Percentiles rank a stretch among this genome's conserved stretches.
These are phyloP conservation scores for Eufriesea mexicana DNA, from an alignment of 1,140 invertebrate genomes.

Conservation along the genomic window DNA sequence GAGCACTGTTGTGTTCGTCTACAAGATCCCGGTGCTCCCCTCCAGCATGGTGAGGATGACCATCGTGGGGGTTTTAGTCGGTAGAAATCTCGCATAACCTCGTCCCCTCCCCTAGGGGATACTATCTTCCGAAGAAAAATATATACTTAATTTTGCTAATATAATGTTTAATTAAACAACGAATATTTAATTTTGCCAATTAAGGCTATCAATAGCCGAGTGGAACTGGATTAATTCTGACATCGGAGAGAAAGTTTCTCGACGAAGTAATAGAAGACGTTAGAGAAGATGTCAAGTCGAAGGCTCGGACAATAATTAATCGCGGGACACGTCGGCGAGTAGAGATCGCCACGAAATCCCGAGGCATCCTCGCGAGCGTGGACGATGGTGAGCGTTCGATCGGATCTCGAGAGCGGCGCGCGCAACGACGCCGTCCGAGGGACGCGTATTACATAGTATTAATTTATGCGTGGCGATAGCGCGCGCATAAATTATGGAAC, in stretches of 20 bases:
- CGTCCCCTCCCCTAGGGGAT: too few species aligned
- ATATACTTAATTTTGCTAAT: too few species aligned
- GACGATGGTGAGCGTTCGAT: slow-evolving; percentile 53
- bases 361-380: slow-evolving; percentile 23
- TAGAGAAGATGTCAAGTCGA: background rate
- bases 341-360: slow-evolving; percentile 51
- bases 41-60: too few species aligned
- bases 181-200: too few species aligned
- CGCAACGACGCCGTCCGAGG: slow-evolving; percentile 19
- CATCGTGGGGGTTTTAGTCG: too few species aligned
- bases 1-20: too few species aligned
- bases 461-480: slow-evolving; percentile 50
- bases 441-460: slow-evolving; percentile 48
- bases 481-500: slow-evolving; percentile 53
- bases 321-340: background rate
- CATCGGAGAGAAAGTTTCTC: background rate
- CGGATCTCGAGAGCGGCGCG: slow-evolving; percentile 39
- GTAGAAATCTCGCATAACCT: too few species aligned
- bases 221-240: background rate
- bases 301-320: slow-evolving; percentile 57
- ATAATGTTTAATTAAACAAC: too few species aligned
- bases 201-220: too few species aligned
- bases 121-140: too few species aligned
- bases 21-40: too few species aligned
- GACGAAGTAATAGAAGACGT: background rate